Evolutionary conservation across 2,113 vertebrate genomes (phyloP), one percentile per base, ranked within the genome.

Genomic region (Chloropsis cyanopogon): DNA sequence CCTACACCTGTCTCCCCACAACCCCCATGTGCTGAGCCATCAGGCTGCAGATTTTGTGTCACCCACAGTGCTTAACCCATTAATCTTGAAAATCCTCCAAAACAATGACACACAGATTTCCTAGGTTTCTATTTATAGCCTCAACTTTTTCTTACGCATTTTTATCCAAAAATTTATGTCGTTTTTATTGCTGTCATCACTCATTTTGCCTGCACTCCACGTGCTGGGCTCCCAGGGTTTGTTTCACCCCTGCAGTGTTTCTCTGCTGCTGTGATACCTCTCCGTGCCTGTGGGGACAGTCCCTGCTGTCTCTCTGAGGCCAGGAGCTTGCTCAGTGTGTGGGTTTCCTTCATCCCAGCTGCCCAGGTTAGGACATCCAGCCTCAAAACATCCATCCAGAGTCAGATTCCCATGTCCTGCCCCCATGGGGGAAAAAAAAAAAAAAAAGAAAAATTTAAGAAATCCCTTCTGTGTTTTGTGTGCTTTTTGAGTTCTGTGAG

Each of bases 121-220:
- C 66, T 20, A 37, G 65, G 57, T 88, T 89, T 82, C 91, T 95
- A 90, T 97, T 97, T 97, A 92, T 94, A 89, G 53, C 92, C 75
- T 86, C 72, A 93, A 90, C 72, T 26, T 92, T 82, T 92, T 90
- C 90, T 95, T 72, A 95, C 49, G 86, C 88, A 87, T 95, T 97
- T 97, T 97, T 91, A 97, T 96, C 89, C 37, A 11, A 71, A 92
- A 96, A 85, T 94, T 90, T 95, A 95, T 95, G 97, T 93, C 3
- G 66, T 88, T 94, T 95, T 97, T 96, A 97, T 96, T 80, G 76
- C 92, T 3, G 2, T 91, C 93, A 79, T 97, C 86, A 44, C 64
- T 97, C 92, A 68, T 77, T 73, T 46, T 29, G 0, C 72, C 20
- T n/a, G 73, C 57, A 21, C 49, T 78, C 84, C 56, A 6, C 15